Evolutionary conservation across 1,140 invertebrate genomes (phyloP), one percentile per base, ranked within the genome.

Genomic region (Halesus radiatus): DNA sequence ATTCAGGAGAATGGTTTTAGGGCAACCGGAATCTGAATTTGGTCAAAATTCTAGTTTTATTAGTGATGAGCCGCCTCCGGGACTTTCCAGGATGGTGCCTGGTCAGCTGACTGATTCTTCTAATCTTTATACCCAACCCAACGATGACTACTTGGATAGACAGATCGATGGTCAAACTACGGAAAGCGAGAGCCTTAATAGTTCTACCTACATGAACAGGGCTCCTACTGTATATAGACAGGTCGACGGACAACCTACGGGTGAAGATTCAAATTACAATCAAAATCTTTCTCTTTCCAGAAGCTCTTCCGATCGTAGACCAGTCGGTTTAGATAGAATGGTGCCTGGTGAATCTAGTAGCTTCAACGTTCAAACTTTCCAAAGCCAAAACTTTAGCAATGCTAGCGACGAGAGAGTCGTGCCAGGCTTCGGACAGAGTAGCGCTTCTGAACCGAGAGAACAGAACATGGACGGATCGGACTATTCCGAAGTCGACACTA

Each of bases 1-100:
- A 3, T 79, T 93, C 2, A 89, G 91, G 10, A 87, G 93, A 70
- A 90, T 93, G 88, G 92, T 93, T 15, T 88, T 93, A 0, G 93
- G 93, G 0, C 92, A 93, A 81, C 90, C 92, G 26, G 92, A 93
- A 82, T 85, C 90, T 70, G 91, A 92, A 82, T 90, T 88, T 74
- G 85, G 83, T 73, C 90, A 90, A 81, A 85, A 88, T 87, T 83
- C 88, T 84, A 86, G 90, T 87, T 87, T 90, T 85, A 84, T 85
- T 85, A 84, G 89, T 1, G 88, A 89, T 80, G 90, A 90, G 77
- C 91, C 91, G 8, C 91, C 91, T 2, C 90, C 90, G 54, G 91
- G 91, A 4, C 84, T 92, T 8, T 87, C 90, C 26, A 85, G 92
- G 37, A 92, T 93, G 91, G 88, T 93, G 8, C 91, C 91, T 1